Evolutionary conservation across 1,140 invertebrate genomes (phyloP).

Genomic region (Cydia amplana): DNA sequence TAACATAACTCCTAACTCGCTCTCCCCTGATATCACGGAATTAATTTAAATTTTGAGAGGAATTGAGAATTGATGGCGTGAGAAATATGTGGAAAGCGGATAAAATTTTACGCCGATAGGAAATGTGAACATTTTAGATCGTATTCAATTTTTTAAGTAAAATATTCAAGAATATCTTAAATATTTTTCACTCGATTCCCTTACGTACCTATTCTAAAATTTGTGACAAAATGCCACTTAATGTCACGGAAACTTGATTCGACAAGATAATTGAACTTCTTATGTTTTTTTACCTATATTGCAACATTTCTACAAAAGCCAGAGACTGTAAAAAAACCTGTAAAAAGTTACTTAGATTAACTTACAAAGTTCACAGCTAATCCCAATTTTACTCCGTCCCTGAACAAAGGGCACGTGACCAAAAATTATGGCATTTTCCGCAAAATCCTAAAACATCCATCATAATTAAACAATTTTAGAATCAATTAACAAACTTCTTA

Average conservation of each 20-base stretch:
- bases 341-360: too few species aligned
- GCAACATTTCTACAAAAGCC: too few species aligned
- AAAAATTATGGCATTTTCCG: background rate
- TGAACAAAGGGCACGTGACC: background rate
- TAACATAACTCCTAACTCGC: background rate
- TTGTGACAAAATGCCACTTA: too few species aligned
- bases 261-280: too few species aligned
- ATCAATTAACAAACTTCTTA: background rate
- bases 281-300: too few species aligned
- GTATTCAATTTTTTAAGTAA: background rate
- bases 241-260: too few species aligned
- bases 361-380: too few species aligned
- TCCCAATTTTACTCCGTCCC: background rate
- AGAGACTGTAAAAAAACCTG: too few species aligned
- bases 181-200: background rate
- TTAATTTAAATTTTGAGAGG: conserved; percentile 11
- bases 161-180: background rate
- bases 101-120: background rate
- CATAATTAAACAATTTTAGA: conserved; percentile 1
- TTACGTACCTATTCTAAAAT: background rate
- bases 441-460: background rate
- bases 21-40: background rate
- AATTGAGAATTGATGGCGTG: conserved; percentile 1
- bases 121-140: background rate
- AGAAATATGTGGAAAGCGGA: background rate